These are phyloP conservation scores for Nipponacmea schrenckii DNA, from an alignment of 2,888 invertebrate species.

Conservation along the genomic window DNA sequence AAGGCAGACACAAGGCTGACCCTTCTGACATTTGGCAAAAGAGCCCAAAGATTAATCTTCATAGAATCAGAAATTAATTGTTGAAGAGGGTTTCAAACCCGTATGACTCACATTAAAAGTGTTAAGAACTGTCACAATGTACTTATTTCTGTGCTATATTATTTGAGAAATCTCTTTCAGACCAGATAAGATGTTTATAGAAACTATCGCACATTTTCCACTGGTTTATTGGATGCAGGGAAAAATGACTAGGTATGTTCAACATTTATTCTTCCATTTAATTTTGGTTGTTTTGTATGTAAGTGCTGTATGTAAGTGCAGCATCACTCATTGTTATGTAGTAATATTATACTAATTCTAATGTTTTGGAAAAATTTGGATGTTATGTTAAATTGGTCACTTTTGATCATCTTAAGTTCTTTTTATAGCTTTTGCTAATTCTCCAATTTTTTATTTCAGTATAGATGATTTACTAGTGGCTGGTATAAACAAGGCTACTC, in stretches of 20 bases:
- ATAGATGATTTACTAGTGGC: slow-evolving; percentile 92
- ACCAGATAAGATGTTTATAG: slow-evolving; percentile 77
- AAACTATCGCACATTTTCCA: slow-evolving; percentile 95
- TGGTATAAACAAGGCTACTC: slow-evolving; percentile 94
- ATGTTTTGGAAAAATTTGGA: background rate
- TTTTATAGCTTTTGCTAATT: too few species aligned
- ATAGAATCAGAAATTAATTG: too few species aligned
- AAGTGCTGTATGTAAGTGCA: background rate
- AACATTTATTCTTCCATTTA: too few species aligned
- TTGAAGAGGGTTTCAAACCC: too few species aligned
- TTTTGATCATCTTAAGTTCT: too few species aligned
- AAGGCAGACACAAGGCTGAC: too few species aligned
- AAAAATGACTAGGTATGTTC: slow-evolving; percentile 85
- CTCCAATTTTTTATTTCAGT: slow-evolving; percentile 70
- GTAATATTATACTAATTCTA: too few species aligned
- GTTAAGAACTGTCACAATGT: too few species aligned
- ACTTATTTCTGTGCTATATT: too few species aligned
- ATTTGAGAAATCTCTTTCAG: slow-evolving; percentile 19
- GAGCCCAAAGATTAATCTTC: too few species aligned
- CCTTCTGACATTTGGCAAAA: too few species aligned
- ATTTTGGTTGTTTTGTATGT: background rate
- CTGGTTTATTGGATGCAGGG: slow-evolving; percentile 98
- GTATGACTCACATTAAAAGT: too few species aligned
- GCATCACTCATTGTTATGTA: background rate
- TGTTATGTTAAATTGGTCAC: background rate